These are phyloP conservation scores for Cepaea hortensis DNA, from an alignment of 2,888 invertebrate species.

Conservation along the genomic window DNA sequence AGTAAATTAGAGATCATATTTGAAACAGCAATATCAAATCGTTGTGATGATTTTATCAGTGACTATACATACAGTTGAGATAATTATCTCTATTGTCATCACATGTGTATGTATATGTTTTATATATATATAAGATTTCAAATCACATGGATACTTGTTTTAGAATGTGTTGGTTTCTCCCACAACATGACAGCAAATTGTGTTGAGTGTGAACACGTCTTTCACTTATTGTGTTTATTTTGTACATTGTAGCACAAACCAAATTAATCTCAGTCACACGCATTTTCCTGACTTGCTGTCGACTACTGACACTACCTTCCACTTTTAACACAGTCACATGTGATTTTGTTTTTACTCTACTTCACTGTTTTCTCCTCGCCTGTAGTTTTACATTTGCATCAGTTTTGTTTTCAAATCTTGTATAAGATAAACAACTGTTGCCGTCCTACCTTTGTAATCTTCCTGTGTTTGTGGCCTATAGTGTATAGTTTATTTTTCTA, in stretches of 20 bases:
- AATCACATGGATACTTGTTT: not conserved
- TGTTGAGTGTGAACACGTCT: not conserved
- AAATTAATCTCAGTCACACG: not conserved
- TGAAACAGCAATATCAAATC: too few species aligned
- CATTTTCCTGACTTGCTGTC: not conserved
- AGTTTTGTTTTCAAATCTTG: not conserved
- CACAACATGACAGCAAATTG: not conserved
- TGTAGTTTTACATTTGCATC: not conserved
- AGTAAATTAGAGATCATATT: not conserved
- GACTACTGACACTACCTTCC: not conserved
- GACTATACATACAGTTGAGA: too few species aligned
- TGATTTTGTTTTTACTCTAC: too few species aligned
- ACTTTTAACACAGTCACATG: too few species aligned
- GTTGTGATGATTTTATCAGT: too few species aligned
- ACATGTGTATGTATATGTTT: not conserved
- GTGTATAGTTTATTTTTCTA: conserved; percentile 16
- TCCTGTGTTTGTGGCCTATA: conserved; percentile 24
- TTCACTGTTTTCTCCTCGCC: not conserved
- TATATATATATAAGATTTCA: too few species aligned
- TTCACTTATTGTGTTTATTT: not conserved
- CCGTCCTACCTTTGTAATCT: not conserved
- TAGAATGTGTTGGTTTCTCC: conserved; percentile 15
- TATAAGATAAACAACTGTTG: not conserved
- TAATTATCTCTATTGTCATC: too few species aligned
- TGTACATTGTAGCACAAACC: not conserved